A percentile compares a stretch with the other conserved stretches of the same genome.
Conservation (phyloP, 2,797 vertebrate genomes). For the Squalus acanthias region DNA sequence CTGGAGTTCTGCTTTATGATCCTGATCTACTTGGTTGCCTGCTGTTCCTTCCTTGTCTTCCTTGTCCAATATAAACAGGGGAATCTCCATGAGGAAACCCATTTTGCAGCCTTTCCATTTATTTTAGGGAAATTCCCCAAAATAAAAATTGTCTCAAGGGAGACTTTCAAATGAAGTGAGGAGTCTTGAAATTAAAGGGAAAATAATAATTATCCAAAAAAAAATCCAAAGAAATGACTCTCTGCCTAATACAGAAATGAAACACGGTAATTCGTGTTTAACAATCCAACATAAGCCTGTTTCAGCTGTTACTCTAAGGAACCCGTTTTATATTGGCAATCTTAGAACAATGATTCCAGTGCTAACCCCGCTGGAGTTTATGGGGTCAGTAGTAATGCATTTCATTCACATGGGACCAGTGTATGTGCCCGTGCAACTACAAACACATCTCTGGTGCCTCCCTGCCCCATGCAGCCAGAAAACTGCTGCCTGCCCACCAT, state of each 20-base stretch:
- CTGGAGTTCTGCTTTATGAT: not conserved
- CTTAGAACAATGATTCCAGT: too few relatives aligned
- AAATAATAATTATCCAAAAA: not conserved
- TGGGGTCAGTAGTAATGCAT: too few relatives aligned
- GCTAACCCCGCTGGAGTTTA: too few relatives aligned
- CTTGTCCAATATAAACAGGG: not conserved
- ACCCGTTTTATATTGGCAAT: too few relatives aligned
- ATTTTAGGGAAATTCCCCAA: not conserved
- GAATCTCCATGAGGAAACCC: too few relatives aligned
- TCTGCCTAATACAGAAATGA: not conserved
- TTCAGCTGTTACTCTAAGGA: too few relatives aligned
- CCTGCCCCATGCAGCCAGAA: too few relatives aligned
- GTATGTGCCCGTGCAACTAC: too few relatives aligned
- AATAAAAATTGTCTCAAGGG: not conserved
- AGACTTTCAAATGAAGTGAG: not conserved
- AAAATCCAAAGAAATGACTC: not conserved
- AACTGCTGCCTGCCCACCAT: too few relatives aligned
- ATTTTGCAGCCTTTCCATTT: not conserved
- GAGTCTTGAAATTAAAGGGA: not conserved
- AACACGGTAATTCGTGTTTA: not conserved
- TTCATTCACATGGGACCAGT: too few relatives aligned
- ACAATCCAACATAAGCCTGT: too few relatives aligned
- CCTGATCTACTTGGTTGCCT: not conserved
- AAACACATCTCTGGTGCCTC: too few relatives aligned
- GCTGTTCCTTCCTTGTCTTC: not conserved